Percentiles rank a stretch among this genome's conserved stretches.
These are phyloP conservation scores for Lymantria dispar DNA, from an alignment of 2,888 invertebrate genomes.

Conservation along the genomic window DNA sequence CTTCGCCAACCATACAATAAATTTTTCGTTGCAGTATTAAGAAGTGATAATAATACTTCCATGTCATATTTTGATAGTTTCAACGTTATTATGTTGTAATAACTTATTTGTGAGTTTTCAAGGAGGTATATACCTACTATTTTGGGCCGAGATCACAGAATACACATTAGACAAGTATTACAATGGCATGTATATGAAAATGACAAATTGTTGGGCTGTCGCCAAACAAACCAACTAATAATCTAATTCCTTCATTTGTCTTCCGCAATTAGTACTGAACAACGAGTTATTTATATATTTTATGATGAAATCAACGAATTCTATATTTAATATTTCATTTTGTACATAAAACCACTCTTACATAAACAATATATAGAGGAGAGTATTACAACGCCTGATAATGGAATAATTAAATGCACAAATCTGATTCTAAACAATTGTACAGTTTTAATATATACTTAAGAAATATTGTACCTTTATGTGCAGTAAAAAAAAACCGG, in stretches of 20 bases:
- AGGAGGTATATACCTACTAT: not conserved
- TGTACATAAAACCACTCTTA: no score
- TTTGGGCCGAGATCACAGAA: not conserved
- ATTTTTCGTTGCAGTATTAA: no score
- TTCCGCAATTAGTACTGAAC: slow-evolving; percentile 22
- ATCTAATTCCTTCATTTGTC: slow-evolving; percentile 30
- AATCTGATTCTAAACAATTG: no score
- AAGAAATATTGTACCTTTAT: no score
- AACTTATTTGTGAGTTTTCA: not conserved
- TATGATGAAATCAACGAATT: not conserved
- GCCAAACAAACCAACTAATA: slow-evolving; percentile 22
- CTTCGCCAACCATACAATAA: no score
- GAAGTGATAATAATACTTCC: no score
- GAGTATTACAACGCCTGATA: no score
- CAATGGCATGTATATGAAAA: slow-evolving; percentile 21
- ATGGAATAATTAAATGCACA: no score
- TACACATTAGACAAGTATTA: slow-evolving; percentile 9
- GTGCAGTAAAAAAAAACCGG: no score
- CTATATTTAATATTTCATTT: no score
- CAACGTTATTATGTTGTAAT: not conserved
- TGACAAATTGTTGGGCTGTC: slow-evolving; percentile 31
- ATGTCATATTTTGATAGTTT: slow-evolving; percentile 9
- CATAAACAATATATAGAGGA: no score
- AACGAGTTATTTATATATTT: slow-evolving; percentile 5
- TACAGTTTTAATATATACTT: no score